Base-by-base conservation (phyloP, 1,140 invertebrate genomes). In the Lutraria rhynchaena region DNA sequence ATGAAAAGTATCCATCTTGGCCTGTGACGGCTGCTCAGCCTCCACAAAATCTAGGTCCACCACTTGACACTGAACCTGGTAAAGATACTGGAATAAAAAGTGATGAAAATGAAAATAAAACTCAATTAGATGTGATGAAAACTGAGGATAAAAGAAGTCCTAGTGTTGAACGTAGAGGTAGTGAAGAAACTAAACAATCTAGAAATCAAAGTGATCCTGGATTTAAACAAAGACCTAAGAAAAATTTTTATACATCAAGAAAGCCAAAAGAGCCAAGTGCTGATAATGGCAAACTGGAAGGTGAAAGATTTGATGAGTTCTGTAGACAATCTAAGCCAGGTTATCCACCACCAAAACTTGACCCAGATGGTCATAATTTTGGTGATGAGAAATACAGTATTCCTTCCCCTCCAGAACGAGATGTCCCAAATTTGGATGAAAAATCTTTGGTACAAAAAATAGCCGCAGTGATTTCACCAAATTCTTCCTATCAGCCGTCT, bases 1-100 rank as follows among this genome's bases (percentile, higher is more conserved):
- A 96, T 93, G 96, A 96, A 91, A 96, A 96, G 87, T 96, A 95
- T 88, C 95, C 96, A 3, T 96, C 95, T 53, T 96, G 96, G 96
- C 96, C 96, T 15, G 94, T 89, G 29, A 88, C 87, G 11, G 33
- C 69, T 51, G 69, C 69, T 13, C 69, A 81, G 24, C 58, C 63
- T 7, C 84, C 86, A 9, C 81, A 82, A 46, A 83, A 81, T 27
- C 85, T 87, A 27, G 82, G 83, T 41, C 83, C 85, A 17, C 65
- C 57, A 67, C 77, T 77, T 35, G 85, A 88, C 55, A 71, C 81
- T 41, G 76, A 80, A 22, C 69, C 69, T 44, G 41, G 76, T n/a
- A 57, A 37, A 44, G 76, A 80, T 24, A 80, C 13, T 65, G 71
- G 35, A 24, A 11, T 27, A 4, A 55, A 27, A 27, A 55, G n/a